Evolutionary conservation across 2,797 vertebrate species (phyloP).

Genomic region (Sternotherus odoratus): DNA sequence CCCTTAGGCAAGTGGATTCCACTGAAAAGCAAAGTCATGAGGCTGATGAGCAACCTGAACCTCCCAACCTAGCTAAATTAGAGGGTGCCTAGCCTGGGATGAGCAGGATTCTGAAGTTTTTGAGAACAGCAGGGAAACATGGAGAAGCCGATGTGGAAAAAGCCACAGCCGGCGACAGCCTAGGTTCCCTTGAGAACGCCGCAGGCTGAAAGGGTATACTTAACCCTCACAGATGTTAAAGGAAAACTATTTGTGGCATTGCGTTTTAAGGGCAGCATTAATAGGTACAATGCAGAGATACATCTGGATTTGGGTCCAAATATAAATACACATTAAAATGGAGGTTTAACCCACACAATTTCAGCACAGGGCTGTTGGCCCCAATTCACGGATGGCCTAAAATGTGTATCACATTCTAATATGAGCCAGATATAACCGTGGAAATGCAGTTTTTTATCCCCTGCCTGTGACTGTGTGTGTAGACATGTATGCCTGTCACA

Average conservation of each 20-base stretch:
- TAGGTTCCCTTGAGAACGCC: slow-evolving; percentile 38
- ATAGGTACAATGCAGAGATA: slow-evolving; percentile 48
- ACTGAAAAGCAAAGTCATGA: slow-evolving; percentile 42
- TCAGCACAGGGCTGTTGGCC: slow-evolving; percentile 57
- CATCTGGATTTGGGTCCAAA: slow-evolving; percentile 47
- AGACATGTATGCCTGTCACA: not conserved
- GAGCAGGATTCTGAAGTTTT: slow-evolving; percentile 50
- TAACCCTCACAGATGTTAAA: slow-evolving; percentile 41
- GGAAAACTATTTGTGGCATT: slow-evolving; percentile 63
- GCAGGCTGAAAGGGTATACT: slow-evolving; percentile 52
- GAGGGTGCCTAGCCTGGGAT: slow-evolving; percentile 44
- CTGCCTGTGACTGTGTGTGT: not conserved
- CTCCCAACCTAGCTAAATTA: slow-evolving; percentile 1
- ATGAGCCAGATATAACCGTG: slow-evolving; percentile 48
- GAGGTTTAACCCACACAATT: not conserved
- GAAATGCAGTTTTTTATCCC: slow-evolving; percentile 41
- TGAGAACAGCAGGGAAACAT: slow-evolving; percentile 46
- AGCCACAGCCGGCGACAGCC: slow-evolving; percentile 26
- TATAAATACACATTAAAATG: slow-evolving; percentile 36
- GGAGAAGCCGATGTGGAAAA: slow-evolving; percentile 50
- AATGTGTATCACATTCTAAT: slow-evolving; percentile 56
- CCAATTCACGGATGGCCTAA: slow-evolving; percentile 60
- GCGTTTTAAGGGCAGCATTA: slow-evolving; percentile 49
- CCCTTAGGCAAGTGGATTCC: slow-evolving; percentile 42
- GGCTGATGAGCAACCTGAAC: not conserved